These are phyloP conservation scores for Heliconius aoede DNA, from an alignment of 2,888 invertebrate genomes.

Conservation along the genomic window DNA sequence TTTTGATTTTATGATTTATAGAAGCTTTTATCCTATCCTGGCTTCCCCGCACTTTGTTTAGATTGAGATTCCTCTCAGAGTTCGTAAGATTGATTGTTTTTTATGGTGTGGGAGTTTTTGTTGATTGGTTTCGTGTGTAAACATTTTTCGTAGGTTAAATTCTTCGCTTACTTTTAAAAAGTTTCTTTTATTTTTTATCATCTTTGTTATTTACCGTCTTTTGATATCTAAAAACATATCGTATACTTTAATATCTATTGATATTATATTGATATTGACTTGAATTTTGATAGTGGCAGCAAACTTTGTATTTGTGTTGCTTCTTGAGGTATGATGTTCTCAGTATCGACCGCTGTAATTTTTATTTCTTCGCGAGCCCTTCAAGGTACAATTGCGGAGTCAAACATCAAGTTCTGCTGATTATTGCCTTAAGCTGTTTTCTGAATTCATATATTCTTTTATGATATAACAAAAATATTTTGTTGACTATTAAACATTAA, in stretches of 20 bases:
- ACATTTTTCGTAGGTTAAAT: conserved; percentile 70
- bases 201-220: conserved; percentile 16
- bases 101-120: conserved; percentile 78
- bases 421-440: conserved; percentile 62
- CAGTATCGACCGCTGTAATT: conserved; percentile 54
- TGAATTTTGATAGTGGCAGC: conserved; percentile 29
- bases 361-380: conserved; percentile 52
- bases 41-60: conserved; percentile 80
- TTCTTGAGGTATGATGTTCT: conserved; percentile 58
- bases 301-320: conserved; percentile 36
- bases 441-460: too few relatives aligned
- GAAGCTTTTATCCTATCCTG: conserved; percentile 75
- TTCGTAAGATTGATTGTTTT: conserved; percentile 81
- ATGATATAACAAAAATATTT: neutral
- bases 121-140: conserved; percentile 73
- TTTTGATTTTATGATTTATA: conserved; percentile 84
- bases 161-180: conserved; percentile 52
- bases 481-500: neutral
- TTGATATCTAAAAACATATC: neutral
- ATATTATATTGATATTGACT: too few relatives aligned
- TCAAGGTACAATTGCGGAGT: conserved; percentile 69
- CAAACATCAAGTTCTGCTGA: conserved; percentile 56
- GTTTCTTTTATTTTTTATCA: conserved; percentile 33
- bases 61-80: conserved; percentile 81
- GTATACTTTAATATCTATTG: neutral